These are phyloP conservation scores for Poeciliopsis infans DNA, from an alignment of 2,797 vertebrate species.

Conservation along the genomic window DNA sequence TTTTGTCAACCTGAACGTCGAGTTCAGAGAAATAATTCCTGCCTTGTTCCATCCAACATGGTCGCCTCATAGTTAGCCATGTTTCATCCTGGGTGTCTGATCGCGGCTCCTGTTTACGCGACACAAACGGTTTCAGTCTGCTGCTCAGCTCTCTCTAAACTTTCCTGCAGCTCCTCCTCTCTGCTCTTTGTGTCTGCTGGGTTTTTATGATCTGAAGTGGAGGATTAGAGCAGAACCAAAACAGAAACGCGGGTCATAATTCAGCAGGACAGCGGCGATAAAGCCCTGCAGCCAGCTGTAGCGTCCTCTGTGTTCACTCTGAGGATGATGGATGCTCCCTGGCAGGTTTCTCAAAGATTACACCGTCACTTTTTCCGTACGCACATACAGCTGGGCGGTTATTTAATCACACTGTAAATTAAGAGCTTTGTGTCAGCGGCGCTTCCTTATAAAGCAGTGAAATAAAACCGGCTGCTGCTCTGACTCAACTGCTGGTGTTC, in stretches of 20 bases:
- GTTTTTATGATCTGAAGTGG: slow-evolving; percentile 32
- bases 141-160: slow-evolving; percentile 37
- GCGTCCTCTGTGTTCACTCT: slow-evolving; percentile 43
- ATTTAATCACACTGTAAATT: slow-evolving; percentile 64
- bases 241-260: background rate
- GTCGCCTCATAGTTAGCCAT: slow-evolving; percentile 6
- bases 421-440: slow-evolving; percentile 44
- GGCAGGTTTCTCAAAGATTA: slow-evolving; percentile 44
- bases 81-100: background rate
- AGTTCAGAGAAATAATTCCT: slow-evolving; percentile 5
- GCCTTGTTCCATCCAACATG: background rate
- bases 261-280: background rate
- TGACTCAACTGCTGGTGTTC: slow-evolving; percentile 9
- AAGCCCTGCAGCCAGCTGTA: slow-evolving; percentile 28
- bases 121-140: background rate
- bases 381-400: slow-evolving; percentile 43
- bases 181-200: slow-evolving; percentile 21
- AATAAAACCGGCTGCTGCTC: slow-evolving; percentile 37
- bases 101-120: slow-evolving; percentile 24
- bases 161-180: background rate
- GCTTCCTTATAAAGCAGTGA: slow-evolving; percentile 79
- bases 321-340: slow-evolving; percentile 17
- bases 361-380: slow-evolving; percentile 63
- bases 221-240: slow-evolving; percentile 11
- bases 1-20: background rate